Conservation (phyloP, 2,113 vertebrate species). For the Otolemur garnettii region DNA sequence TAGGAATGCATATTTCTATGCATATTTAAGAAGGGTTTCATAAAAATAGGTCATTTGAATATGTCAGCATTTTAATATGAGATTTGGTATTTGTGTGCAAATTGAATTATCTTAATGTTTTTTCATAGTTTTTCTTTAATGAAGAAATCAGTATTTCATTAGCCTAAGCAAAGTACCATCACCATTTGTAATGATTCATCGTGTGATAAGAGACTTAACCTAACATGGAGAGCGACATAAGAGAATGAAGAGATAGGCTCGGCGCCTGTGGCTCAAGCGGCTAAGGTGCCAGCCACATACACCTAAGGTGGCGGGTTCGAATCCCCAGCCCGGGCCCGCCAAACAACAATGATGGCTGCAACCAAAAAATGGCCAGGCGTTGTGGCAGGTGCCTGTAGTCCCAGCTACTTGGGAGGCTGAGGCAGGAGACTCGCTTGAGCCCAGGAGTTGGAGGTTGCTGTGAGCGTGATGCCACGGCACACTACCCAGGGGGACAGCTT, state of each 20-base stretch:
- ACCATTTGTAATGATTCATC: background rate
- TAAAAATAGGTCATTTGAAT: conserved; percentile 72
- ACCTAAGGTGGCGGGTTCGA: no score
- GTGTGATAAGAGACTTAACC: background rate
- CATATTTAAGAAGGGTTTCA: conserved; percentile 58
- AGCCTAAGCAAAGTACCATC: background rate
- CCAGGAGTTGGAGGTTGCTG: no score
- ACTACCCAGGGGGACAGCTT: no score
- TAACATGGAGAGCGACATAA: rapidly evolving
- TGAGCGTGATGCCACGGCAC: no score
- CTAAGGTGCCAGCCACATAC: no score
- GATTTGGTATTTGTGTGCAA: conserved; percentile 59
- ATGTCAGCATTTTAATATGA: conserved; percentile 67
- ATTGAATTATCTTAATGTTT: conserved; percentile 45
- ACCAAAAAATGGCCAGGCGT: no score
- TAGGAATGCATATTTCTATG: background rate
- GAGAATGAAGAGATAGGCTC: background rate
- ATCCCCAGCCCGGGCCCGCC: no score
- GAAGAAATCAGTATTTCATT: conserved; percentile 46
- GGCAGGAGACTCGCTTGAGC: no score
- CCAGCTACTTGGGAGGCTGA: no score
- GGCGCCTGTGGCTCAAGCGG: no score
- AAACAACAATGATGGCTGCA: no score
- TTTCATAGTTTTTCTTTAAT: conserved; percentile 62
- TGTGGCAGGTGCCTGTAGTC: no score